These are phyloP conservation scores for Zosterops borbonicus DNA, from an alignment of 2,113 vertebrate species.

Conservation along the genomic window DNA sequence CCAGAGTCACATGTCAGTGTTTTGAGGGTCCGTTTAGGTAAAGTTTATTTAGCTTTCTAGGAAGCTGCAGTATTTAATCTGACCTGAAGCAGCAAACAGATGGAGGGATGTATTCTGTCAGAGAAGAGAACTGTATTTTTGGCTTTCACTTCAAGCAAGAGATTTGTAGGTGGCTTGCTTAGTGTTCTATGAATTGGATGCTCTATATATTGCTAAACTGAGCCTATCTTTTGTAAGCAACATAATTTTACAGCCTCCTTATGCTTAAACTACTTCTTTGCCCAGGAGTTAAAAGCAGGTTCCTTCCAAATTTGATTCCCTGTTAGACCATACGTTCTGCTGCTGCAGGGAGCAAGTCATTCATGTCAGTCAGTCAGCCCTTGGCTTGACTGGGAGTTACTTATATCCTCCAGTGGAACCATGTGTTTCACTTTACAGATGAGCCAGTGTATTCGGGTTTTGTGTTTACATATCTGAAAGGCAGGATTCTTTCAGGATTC, in stretches of 20 bases:
- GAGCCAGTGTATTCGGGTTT: neutral
- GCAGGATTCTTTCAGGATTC: neutral
- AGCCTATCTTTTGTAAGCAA: neutral
- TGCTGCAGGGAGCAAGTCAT: neutral
- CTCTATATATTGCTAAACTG: neutral
- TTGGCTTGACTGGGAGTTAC: neutral
- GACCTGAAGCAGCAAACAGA: conserved; percentile 43
- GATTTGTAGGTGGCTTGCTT: conserved; percentile 13
- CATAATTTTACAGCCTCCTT: neutral
- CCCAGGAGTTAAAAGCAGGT: neutral
- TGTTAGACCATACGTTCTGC: neutral
- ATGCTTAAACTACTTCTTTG: neutral
- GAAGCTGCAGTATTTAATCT: neutral
- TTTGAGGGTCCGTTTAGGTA: neutral
- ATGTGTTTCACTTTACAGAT: neutral
- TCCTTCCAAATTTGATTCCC: neutral
- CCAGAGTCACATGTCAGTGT: neutral
- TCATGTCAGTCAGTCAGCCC: neutral
- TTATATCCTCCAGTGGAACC: neutral
- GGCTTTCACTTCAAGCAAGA: conserved; percentile 32
- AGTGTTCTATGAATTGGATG: neutral
- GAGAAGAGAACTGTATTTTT: neutral
- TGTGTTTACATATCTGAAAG: neutral
- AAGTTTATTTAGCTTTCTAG: conserved; percentile 11
- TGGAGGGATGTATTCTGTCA: conserved; percentile 1